Conservation (phyloP, 2,888 invertebrate genomes). For the Pseudococcus longispinus region DNA sequence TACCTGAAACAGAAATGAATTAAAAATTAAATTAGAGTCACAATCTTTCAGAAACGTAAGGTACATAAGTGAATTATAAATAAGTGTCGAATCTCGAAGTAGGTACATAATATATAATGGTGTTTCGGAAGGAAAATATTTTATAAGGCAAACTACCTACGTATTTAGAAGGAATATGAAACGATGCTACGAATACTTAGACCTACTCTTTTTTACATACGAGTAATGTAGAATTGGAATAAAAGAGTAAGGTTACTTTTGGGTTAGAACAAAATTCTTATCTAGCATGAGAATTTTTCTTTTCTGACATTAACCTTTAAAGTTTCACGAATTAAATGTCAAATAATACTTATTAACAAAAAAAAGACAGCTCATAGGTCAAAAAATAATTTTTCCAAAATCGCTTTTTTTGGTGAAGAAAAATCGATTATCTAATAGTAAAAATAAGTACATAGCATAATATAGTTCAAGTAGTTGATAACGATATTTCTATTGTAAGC, state of each 20-base stretch:
- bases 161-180: background rate
- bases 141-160: background rate
- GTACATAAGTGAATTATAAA: background rate
- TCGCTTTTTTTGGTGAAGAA: no score
- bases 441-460: no score
- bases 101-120: no score
- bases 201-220: no score
- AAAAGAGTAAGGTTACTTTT: background rate
- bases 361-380: background rate
- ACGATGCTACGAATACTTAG: background rate
- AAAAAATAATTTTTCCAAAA: no score
- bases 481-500: no score
- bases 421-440: no score
- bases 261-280: background rate
- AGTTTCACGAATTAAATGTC: background rate
- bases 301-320: background rate
- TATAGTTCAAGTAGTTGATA: no score
- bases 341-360: background rate
- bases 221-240: background rate
- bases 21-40: background rate
- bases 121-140: background rate
- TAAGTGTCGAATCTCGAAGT: no score
- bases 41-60: background rate
- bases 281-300: background rate
- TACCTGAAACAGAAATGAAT: slow-evolving; percentile 9